Evolutionary conservation across 2,888 invertebrate genomes (phyloP), one percentile per base, ranked within the genome.

Genomic region (Schizaphis graminum): DNA sequence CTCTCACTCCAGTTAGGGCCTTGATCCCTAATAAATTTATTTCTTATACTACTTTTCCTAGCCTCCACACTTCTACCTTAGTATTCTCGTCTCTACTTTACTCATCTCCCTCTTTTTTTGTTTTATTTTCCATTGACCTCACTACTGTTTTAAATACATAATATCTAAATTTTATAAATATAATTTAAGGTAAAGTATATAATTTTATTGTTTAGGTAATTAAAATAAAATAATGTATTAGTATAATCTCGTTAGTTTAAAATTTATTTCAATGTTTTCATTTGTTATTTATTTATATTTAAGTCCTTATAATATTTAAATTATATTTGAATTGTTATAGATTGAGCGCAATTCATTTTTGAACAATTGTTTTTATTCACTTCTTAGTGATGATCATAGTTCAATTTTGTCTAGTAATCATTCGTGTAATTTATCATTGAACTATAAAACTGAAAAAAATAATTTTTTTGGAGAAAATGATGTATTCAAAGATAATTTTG

Each of bases 301-400:
- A 35, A 77, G 13, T 87, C 0, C n/a, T 87, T 11, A 47, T 44
- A 87, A n/a, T 67, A 49, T 8, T 77, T 24, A 61, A 77, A 88
- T 77, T 7, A n/a, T 44, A 41, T 53, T 88, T 77, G 24, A 77
- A 21, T 77, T 77, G 24, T 53, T 44, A 57, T 67, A 94, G 94
- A 94, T 94, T 67, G 87, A 94, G n/a, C 90, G 86, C 24, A 94
- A 94, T 67, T 87, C 35, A 24, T 94, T 94, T 91, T 94, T 94
- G 57, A 94, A 94, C 53, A 94, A 94, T 44, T 91, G 49, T 87
- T 94, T 94, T 67, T 94, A 94, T 61, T 87, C 94, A 91, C 94
- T 94, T 67, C 56, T 94, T 67, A 91, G 67, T 87, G 94, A 94
- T 53, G 94, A 94, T 53, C 91, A 94, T 24, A 91, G 91, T 86